Percentiles rank a stretch among this genome's conserved stretches.
Conservation (phyloP, 2,113 vertebrate genomes). For the Rhea americana region DNA sequence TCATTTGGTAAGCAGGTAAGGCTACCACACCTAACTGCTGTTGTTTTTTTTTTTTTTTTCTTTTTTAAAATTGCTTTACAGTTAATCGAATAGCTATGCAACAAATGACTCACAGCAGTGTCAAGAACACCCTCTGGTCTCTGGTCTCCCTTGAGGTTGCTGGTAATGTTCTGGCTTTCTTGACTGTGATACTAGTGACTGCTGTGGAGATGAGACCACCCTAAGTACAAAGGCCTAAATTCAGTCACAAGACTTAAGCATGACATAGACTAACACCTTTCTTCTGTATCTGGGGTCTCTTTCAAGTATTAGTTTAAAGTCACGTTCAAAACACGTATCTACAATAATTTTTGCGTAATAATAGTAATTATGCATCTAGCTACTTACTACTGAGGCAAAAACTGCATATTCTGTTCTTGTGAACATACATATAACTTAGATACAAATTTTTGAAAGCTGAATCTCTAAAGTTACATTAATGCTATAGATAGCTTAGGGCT, state of each 20-base stretch:
- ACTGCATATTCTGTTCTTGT: accelerated
- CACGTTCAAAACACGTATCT: background rate
- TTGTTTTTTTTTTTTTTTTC: background rate
- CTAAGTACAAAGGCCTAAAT: background rate
- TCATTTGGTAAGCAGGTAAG: background rate
- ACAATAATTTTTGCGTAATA: background rate
- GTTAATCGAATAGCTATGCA: background rate
- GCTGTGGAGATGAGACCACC: background rate
- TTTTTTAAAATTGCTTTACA: background rate
- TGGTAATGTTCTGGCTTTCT: background rate
- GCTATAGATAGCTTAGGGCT: background rate
- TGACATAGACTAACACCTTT: background rate
- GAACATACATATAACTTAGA: background rate
- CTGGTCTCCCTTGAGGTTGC: background rate
- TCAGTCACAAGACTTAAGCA: accelerated
- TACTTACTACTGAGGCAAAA: background rate
- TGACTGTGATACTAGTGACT: background rate
- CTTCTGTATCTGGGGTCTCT: background rate
- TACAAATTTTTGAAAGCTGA: background rate
- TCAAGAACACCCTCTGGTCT: background rate
- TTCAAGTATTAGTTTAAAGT: background rate
- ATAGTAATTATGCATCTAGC: background rate
- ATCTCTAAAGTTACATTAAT: background rate
- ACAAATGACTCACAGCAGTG: background rate
- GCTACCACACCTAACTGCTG: background rate